These are phyloP conservation scores for Halocynthia roretzi DNA, from an alignment of 23 tunicate genomes.

Conservation along the genomic window DNA sequence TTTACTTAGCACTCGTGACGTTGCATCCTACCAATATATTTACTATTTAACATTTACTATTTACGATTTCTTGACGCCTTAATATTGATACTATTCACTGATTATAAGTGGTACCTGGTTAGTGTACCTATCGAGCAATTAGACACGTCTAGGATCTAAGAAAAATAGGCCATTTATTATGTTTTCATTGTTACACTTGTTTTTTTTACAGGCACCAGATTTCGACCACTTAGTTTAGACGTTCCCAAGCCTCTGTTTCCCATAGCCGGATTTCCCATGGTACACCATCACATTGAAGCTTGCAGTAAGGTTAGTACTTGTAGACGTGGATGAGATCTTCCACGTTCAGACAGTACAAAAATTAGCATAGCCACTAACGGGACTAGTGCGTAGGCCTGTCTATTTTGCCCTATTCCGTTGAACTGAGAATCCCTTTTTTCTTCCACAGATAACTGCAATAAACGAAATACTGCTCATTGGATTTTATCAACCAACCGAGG, in stretches of 20 bases:
- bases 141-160: no score
- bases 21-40: no score
- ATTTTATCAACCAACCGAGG: constrained; percentile 90
- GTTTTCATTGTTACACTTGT: no score
- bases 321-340: background rate
- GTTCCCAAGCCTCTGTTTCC: constrained; percentile 99
- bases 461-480: constrained; percentile 86
- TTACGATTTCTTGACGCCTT: background rate
- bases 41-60: no score
- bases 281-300: constrained; percentile 98
- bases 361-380: no score
- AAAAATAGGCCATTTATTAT: background rate
- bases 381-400: background rate
- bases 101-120: background rate
- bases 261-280: constrained; percentile 95
- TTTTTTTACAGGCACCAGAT: constrained; percentile 83
- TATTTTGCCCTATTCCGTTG: no score
- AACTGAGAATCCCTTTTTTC: no score
- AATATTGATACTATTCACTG: background rate
- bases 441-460: constrained; percentile 38
- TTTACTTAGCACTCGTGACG: no score
- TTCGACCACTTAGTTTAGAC: constrained; percentile 94
- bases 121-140: no score
- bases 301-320: constrained; percentile 66
- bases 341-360: no score